Evolutionary conservation across 2,888 invertebrate species (phyloP), one percentile per base, ranked within the genome.

Genomic region (Uloborus plumipes): DNA sequence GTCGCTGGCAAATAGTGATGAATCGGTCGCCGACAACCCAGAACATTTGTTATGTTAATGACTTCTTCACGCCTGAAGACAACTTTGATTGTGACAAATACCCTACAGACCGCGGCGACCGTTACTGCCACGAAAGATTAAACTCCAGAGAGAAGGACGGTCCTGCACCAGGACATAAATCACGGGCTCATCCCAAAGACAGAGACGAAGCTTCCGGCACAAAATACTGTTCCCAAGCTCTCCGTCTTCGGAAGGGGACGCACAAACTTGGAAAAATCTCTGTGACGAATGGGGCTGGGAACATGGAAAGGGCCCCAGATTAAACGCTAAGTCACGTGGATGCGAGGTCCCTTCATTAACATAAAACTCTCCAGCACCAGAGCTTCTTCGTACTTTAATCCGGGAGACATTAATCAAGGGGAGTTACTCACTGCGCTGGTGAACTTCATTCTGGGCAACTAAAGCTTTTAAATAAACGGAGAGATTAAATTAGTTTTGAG

Each of bases 21-120:
- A 58, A 81, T 81, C 49, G 31, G 13, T 18, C 11, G 47, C 26
- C 47, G 80, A 80, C 73, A 80, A 62, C 67, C 50, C 20, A 49
- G 74, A 53, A 74, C 80, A 81, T 81, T 82, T 82, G 81, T 76
- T 82, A 82, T 82, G 81, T 82, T 82, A 82, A 82, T 82, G 70
- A 76, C 70, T 71, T 75, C 70, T 74, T 75, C 75, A 80, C 75
- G 71, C 71, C 71, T 39, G 71, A 76, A 76, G 81, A 82, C 75
- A 82, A 71, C 71, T 82, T 82, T 75, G 81, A 82, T 82, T 82
- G 81, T 82, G 75, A 75, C 81, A 82, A 82, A 82, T 82, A 71
- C 50, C 74, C 61, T n/a, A 53, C 58, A 59, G 76, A 51, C 50
- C 72, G 50, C 22, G 22, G 67, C 49, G 53, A 70, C 81, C 81